Base-by-base conservation (phyloP, 2,888 invertebrate species). In the Drosophila nigritarsus region DNA sequence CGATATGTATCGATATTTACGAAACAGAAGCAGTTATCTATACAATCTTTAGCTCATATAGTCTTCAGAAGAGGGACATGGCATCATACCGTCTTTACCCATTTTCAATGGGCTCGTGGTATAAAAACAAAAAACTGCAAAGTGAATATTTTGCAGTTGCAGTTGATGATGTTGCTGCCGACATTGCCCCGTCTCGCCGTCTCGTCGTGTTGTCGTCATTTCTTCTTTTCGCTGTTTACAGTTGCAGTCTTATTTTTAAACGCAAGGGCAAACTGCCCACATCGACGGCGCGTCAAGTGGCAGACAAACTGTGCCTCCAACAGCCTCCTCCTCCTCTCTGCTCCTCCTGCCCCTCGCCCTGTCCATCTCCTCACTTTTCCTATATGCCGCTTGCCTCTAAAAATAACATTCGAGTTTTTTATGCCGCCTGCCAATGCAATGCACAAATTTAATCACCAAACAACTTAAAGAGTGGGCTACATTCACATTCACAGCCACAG, bases 221-320 rank as follows among this genome's bases (percentile, higher is more conserved):
- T 51, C 24, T 40, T 42, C 49, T 45, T 62, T 69, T 54, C 71
- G 75, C 58, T 66, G 88, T 89, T 87, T 75, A 79, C 83, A 79
- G 80, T 79, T 79, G 75, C 75, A 68, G 79, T 75, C 75, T 87
- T 84, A 84, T 84, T 84, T 84, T 87, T 89, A 89, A 89, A 85
- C 66, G 73, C 83, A 84, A 84, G 84, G 84, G 90, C 84, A 88
- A 83, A 73, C 87, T 90, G 89, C 89, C 84, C 81, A 85, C 89
- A 73, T 62, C 64, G 58, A 29, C 56, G 48, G 42, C 65, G 54
- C 62, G 70, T 79, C 80, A 73, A 73, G 87, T 85, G 87, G 86
- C 73, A 82, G 65, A 65, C 65, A 64, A 55, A 89, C 74, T 73
- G 72, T 75, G 78, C 85, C 78, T 65, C 71, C 82, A 58, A 69